Evolutionary conservation across 2,797 vertebrate genomes (phyloP).

Genomic region (Eulemur albifrons): DNA sequence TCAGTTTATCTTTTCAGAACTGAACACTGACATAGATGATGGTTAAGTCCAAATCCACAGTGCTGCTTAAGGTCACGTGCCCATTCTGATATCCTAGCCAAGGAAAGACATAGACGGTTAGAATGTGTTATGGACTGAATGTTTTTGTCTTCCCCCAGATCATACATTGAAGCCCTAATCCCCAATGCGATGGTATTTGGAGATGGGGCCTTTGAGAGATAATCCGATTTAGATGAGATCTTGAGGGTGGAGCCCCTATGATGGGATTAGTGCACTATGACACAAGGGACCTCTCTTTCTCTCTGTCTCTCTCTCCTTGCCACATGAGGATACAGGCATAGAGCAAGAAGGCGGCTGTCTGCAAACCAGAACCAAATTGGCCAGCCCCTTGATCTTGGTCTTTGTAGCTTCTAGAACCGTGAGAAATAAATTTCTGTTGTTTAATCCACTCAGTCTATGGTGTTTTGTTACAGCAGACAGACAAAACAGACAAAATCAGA

Average conservation of each 20-base stretch:
- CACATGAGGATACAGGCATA: neutral
- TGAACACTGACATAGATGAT: neutral
- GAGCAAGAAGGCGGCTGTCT: neutral
- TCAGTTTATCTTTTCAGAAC: slow-evolving; percentile 6
- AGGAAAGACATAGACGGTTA: neutral
- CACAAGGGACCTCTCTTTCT: neutral
- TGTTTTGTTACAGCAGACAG: neutral
- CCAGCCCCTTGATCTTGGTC: neutral
- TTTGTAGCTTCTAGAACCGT: neutral
- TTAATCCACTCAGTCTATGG: neutral
- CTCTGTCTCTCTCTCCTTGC: no score
- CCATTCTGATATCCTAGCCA: neutral
- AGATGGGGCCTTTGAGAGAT: neutral
- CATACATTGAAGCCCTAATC: neutral
- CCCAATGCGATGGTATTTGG: neutral
- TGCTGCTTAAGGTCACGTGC: neutral
- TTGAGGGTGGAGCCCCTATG: no score
- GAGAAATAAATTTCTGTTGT: neutral
- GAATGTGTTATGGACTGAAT: neutral
- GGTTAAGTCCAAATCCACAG: neutral
- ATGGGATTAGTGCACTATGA: neutral
- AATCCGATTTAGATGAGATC: neutral
- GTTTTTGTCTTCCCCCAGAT: neutral
- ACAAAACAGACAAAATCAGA: neutral
- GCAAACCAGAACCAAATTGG: neutral